These are phyloP conservation scores for Yoshiicerus persimilis DNA, from an alignment of 1,140 invertebrate species.

Conservation along the genomic window DNA sequence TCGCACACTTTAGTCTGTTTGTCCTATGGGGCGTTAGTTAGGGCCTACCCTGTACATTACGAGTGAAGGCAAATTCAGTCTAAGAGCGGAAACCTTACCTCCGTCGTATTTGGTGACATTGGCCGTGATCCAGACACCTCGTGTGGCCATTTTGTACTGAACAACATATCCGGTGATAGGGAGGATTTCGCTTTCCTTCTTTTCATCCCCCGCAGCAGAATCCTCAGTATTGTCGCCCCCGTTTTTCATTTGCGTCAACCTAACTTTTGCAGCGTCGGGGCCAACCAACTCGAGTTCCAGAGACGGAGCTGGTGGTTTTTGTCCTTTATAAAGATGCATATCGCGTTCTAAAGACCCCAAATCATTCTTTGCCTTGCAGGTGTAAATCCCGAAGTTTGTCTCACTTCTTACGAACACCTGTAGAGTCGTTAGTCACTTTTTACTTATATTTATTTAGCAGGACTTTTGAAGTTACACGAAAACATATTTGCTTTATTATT, in stretches of 20 bases:
- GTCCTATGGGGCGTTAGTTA: too few species aligned
- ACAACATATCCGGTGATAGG: conserved; percentile 44
- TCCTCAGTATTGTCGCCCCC: conserved; percentile 17
- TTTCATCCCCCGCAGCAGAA: conserved; percentile 35
- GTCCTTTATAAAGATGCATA: conserved; percentile 36
- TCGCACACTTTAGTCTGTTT: too few species aligned
- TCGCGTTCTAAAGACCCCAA: conserved; percentile 30
- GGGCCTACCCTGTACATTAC: too few species aligned
- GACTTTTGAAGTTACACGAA: neutral
- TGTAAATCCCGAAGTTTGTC: conserved; percentile 44
- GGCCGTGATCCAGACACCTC: conserved; percentile 43
- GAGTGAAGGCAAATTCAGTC: neutral
- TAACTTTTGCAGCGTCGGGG: conserved; percentile 30
- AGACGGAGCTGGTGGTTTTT: conserved; percentile 40
- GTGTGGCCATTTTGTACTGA: conserved; percentile 48
- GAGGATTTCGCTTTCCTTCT: conserved; percentile 31
- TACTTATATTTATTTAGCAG: neutral
- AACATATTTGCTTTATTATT: too few species aligned
- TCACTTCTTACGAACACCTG: conserved; percentile 41
- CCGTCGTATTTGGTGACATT: conserved; percentile 32
- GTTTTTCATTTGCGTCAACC: conserved; percentile 19
- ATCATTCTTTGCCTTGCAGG: conserved; percentile 44
- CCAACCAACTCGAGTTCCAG: neutral
- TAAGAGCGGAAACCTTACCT: conserved; percentile 4
- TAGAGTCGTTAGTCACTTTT: neutral